phyloP scores from a whole-genome alignment of 2,888 invertebrate species.

The Lochmaea capreae region DNA sequence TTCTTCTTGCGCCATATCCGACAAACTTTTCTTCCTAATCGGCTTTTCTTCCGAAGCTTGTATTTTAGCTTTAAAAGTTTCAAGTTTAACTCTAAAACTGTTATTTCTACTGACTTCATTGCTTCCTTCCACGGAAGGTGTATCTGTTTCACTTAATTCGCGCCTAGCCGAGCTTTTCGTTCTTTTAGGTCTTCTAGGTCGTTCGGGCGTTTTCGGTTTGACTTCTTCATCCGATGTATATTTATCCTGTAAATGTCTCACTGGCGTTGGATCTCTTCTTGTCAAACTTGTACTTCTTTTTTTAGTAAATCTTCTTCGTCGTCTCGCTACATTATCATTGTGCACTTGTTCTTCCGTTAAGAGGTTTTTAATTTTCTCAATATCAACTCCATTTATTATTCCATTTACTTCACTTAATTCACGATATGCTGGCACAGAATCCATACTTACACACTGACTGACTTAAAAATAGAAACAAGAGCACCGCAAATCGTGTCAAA shows the following conservation, averaged over 20 bases:
- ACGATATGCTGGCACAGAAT: constrained; percentile 56
- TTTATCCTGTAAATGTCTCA: constrained; percentile 63
- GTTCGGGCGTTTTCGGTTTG: constrained; percentile 60
- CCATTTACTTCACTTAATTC: constrained; percentile 42
- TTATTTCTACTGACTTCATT: constrained; percentile 36
- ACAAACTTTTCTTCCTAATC: constrained; percentile 49
- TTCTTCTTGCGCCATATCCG: constrained; percentile 58
- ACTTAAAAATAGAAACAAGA: constrained; percentile 57
- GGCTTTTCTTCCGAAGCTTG: not conserved
- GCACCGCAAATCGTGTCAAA: constrained; percentile 36
- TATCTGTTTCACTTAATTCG: constrained; percentile 43
- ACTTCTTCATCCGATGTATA: constrained; percentile 62
- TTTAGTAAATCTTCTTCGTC: constrained; percentile 73
- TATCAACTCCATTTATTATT: constrained; percentile 43
- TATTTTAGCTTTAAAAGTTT: constrained; percentile 19
- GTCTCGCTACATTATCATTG: constrained; percentile 69
- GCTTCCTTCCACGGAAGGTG: constrained; percentile 29
- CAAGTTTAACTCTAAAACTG: constrained; percentile 27
- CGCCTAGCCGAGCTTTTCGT: constrained; percentile 36
- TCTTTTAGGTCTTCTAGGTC: constrained; percentile 51
- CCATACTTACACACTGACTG: constrained; percentile 60
- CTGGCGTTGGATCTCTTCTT: constrained; percentile 74
- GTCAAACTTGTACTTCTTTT: constrained; percentile 68
- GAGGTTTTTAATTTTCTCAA: constrained; percentile 57
- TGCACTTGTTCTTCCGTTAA: constrained; percentile 66